Conservation (phyloP, 1,140 invertebrate genomes). For the Listronotus bonariensis region DNA sequence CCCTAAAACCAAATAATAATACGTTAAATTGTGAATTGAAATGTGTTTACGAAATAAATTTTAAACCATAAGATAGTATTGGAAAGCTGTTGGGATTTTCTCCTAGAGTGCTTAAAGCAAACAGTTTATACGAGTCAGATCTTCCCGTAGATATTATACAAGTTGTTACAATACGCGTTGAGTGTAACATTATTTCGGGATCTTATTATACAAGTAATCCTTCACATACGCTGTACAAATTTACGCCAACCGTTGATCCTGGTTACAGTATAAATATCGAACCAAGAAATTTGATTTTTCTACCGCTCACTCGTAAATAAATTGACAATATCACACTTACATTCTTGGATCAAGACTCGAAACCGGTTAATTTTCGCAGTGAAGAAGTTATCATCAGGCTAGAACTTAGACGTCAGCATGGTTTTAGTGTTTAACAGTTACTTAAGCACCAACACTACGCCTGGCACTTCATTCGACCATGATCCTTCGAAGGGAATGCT, state of each 20-base stretch:
- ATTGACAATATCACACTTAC: constrained; percentile 39
- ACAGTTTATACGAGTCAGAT: constrained; percentile 31
- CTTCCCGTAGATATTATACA: constrained; percentile 37
- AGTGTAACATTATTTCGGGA: constrained; percentile 35
- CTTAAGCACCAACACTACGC: no score
- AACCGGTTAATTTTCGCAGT: constrained; percentile 38
- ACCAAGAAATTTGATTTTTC: constrained; percentile 34
- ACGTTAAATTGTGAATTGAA: constrained; percentile 34
- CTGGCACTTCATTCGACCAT: neutral
- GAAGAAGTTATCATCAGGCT: constrained; percentile 34
- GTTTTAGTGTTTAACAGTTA: neutral
- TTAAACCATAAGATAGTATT: constrained; percentile 13
- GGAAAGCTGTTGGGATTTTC: constrained; percentile 30
- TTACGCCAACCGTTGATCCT: constrained; percentile 30
- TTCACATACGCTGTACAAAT: constrained; percentile 37
- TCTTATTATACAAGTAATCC: constrained; percentile 31
- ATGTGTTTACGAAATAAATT: constrained; percentile 26
- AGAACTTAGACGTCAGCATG: constrained; percentile 19
- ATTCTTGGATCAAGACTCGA: constrained; percentile 38
- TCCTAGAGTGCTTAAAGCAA: constrained; percentile 16
- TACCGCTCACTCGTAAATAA: constrained; percentile 20
- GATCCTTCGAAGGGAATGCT: no score
- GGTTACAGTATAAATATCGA: constrained; percentile 33
- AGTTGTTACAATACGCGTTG: constrained; percentile 35
- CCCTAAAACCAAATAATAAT: constrained; percentile 41